A percentile compares a stretch with the other conserved stretches of the same genome.
These are phyloP conservation scores for Himalopsyche japonica DNA, from an alignment of 2,888 invertebrate species.

Conservation along the genomic window DNA sequence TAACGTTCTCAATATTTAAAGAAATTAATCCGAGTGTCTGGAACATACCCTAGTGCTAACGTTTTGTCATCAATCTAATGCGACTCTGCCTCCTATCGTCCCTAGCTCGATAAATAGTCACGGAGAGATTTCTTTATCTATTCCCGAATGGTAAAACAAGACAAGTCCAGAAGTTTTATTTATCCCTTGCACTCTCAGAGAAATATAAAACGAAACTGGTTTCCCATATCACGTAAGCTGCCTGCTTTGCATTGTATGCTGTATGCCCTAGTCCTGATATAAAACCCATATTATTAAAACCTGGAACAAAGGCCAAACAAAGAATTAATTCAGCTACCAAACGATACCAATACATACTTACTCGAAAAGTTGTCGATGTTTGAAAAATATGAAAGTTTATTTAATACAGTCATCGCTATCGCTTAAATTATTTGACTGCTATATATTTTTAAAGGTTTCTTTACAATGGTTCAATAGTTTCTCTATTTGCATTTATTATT, in stretches of 20 bases:
- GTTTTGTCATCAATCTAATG: neutral
- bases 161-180: neutral
- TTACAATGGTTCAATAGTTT: neutral
- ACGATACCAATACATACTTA: neutral
- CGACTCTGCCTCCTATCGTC: neutral
- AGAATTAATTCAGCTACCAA: neutral
- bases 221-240: neutral
- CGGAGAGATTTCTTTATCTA: neutral
- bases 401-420: neutral
- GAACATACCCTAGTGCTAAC: neutral
- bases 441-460: neutral
- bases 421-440: neutral
- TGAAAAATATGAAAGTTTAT: neutral
- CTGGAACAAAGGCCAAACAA: neutral
- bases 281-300: neutral
- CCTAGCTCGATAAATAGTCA: neutral
- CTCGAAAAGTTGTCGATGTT: neutral
- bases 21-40: no score
- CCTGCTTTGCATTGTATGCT: neutral
- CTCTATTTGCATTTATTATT: neutral
- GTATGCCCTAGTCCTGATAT: neutral
- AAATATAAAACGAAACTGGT: neutral
- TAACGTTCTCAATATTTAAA: no score
- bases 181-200: neutral
- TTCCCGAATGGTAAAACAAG: neutral